Conservation (phyloP, 2,113 vertebrate species). For the Thymallus thymallus region DNA sequence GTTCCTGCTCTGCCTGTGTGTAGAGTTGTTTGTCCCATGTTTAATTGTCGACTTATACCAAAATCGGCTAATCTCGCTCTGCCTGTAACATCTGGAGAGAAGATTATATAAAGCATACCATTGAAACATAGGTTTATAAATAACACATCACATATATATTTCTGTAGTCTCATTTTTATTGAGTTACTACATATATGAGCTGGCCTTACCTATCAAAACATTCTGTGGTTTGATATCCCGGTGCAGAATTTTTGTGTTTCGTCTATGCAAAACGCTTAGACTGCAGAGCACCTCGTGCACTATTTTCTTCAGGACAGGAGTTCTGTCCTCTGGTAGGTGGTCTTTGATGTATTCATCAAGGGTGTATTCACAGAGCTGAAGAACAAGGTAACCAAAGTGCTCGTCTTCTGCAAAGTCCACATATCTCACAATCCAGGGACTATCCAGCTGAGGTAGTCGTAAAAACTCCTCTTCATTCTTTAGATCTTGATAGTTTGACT, state of each 20-base stretch:
- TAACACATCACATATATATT: not conserved
- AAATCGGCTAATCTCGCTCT: slow-evolving; percentile 64
- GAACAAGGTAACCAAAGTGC: slow-evolving; percentile 65
- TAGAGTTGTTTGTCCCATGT: no score
- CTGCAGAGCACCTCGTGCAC: slow-evolving; percentile 44
- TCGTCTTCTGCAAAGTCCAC: slow-evolving; percentile 54
- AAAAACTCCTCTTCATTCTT: slow-evolving; percentile 56
- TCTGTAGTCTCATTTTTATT: not conserved
- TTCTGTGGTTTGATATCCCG: slow-evolving; percentile 71
- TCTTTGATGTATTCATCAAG: slow-evolving; percentile 57
- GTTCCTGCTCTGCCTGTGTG: slow-evolving; percentile 57
- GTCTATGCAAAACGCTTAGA: slow-evolving; percentile 52
- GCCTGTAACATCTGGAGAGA: slow-evolving; percentile 38
- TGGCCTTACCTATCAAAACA: slow-evolving; percentile 62
- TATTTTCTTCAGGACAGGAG: slow-evolving; percentile 6
- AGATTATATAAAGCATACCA: not conserved
- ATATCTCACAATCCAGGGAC: slow-evolving; percentile 57
- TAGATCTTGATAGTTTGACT: slow-evolving; percentile 45
- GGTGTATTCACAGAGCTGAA: slow-evolving; percentile 70
- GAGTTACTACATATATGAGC: not conserved
- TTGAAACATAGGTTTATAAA: not conserved
- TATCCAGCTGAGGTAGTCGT: slow-evolving; percentile 46
- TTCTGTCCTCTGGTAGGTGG: not conserved
- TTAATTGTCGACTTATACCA: slow-evolving; percentile 61
- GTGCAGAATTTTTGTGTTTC: slow-evolving; percentile 49